phyloP scores from a whole-genome alignment of 2,113 vertebrate species.

The Epinephelus moara region DNA sequence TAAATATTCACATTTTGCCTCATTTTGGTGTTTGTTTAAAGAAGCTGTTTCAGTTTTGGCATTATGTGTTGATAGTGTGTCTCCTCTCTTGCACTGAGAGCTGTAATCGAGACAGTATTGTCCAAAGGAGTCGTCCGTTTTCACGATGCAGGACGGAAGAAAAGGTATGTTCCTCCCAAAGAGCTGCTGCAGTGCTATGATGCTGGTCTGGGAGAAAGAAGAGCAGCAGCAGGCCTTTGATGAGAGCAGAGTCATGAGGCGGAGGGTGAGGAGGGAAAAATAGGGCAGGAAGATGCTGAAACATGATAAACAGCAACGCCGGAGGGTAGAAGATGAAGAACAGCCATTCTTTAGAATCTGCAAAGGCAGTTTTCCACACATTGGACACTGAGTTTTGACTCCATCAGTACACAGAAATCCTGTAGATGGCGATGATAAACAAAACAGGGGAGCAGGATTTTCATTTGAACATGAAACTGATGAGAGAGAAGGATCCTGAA shows the following conservation, averaged over 20 bases:
- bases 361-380: too few species aligned
- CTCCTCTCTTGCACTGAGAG: not conserved
- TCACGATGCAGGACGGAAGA: not conserved
- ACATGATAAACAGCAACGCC: not conserved
- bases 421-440: not conserved
- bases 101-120: not conserved
- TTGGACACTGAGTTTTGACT: too few species aligned
- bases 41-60: not conserved
- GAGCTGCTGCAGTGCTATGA: not conserved
- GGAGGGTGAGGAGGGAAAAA: not conserved
- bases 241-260: not conserved
- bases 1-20: too few species aligned
- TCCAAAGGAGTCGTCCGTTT: not conserved
- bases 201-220: not conserved
- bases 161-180: not conserved
- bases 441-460: too few species aligned
- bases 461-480: too few species aligned
- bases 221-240: not conserved
- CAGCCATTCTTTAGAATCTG: too few species aligned
- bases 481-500: too few species aligned
- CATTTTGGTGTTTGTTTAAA: too few species aligned
- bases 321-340: too few species aligned
- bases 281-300: conserved; percentile 8
- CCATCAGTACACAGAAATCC: not conserved
- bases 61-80: not conserved